Evolutionary conservation across 2,888 invertebrate genomes (phyloP), one percentile per base, ranked within the genome.

Genomic region (Leptinotarsa haldemani): DNA sequence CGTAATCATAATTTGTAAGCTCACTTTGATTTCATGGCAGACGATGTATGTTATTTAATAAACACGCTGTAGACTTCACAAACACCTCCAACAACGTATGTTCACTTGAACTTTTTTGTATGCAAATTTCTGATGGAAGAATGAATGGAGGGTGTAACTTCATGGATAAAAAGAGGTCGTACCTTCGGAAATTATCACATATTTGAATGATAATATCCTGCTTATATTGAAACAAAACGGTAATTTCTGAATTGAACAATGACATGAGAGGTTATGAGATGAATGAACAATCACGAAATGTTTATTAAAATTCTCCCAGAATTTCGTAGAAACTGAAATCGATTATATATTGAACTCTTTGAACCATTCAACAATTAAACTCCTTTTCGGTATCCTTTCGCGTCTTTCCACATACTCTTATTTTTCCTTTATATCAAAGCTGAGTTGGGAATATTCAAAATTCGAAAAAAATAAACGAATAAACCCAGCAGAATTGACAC

Each of bases 61-160:
- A 61, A 61, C 61, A 40, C 40, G 16, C 61, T 40, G 40, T 61
- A 61, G 61, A 25, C n/a, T 30, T 15, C 40, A 61, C 61, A 40
- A 30, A 61, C 3, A n/a, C 61, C 61, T 30, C 61, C 61, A 30
- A 61, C 61, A 61, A 61, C 40, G 40, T 61, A 40, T 61, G 61
- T 30, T 16, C 61, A 18, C 61, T 25, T 40, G 61, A 61, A 61
- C 68, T 75, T 79, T 79, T 78, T 79, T 79, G 77, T 79, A 79
- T 79, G 79, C 78, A 77, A 79, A 79, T 79, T 74, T 69, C 18
- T 68, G 65, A 52, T 67, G 71, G 56, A 74, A 74, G 72, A 73
- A 75, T 78, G 77, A 79, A 78, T 75, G 77, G 74, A 76, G 78
- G 79, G 77, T 76, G 79, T 79, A 78, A 71, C 48, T 65, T 66